Conservation (phyloP, 2,888 invertebrate species). For the Agrotis ipsilon region DNA sequence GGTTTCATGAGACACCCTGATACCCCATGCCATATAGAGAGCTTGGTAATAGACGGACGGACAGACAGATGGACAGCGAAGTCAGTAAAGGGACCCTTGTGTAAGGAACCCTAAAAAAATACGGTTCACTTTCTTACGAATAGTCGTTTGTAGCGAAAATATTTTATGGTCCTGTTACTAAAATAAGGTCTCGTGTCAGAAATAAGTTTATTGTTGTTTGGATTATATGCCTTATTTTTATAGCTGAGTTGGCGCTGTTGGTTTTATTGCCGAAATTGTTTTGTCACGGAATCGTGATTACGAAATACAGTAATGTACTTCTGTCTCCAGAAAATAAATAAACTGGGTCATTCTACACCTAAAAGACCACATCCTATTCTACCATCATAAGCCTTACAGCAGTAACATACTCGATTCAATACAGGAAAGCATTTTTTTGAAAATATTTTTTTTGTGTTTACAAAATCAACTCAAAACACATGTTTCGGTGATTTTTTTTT, state of each 20-base stretch:
- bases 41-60: no score
- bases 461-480: no score
- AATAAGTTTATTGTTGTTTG: constrained; percentile 65
- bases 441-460: no score
- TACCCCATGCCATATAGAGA: no score
- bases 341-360: neutral
- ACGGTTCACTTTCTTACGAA: constrained; percentile 57
- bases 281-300: constrained; percentile 58
- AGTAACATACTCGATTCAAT: no score
- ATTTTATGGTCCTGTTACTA: constrained; percentile 63
- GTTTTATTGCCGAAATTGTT: constrained; percentile 58
- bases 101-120: constrained; percentile 36
- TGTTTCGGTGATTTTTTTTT: no score
- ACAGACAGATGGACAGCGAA: no score
- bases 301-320: constrained; percentile 29
- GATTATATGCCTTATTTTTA: constrained; percentile 57
- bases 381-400: neutral
- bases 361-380: neutral
- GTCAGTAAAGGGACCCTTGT: no score
- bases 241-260: constrained; percentile 53
- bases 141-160: constrained; percentile 55
- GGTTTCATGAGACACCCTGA: no score
- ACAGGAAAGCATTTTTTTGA: no score
- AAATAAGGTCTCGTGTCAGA: constrained; percentile 55
- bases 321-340: neutral